phyloP scores from a whole-genome alignment of 2,797 vertebrate species.

The Gallinago solitaria region DNA sequence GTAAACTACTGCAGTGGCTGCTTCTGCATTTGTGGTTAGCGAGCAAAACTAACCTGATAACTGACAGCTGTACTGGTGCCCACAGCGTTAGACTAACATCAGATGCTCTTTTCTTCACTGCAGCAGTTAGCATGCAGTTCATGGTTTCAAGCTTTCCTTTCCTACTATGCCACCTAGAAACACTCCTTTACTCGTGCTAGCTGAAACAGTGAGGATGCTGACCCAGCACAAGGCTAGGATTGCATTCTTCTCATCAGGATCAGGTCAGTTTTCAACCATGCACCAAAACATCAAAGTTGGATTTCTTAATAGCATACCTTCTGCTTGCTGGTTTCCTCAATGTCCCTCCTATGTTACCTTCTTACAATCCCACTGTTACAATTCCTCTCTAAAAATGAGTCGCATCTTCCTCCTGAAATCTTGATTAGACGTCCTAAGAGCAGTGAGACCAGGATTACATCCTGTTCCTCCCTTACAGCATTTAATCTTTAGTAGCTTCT shows the following conservation, averaged over 20 bases:
- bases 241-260: background rate
- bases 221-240: background rate
- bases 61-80: background rate
- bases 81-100: background rate
- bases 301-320: background rate
- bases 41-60: background rate
- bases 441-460: background rate
- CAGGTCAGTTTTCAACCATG: background rate
- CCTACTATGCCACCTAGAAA: background rate
- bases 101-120: background rate
- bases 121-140: background rate
- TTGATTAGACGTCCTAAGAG: background rate
- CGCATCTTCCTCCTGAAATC: background rate
- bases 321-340: background rate
- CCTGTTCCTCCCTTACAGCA: background rate
- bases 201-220: background rate
- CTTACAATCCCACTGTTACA: background rate
- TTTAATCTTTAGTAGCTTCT: background rate
- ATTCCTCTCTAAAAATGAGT: background rate
- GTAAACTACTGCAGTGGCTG: background rate
- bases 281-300: background rate
- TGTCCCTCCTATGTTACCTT: background rate
- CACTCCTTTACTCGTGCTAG: background rate
- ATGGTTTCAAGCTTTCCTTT: background rate
- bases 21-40: background rate